Conservation (phyloP, 30 jellyfish, hydroid and myxozoan species). For the Mastigias papua region DNA sequence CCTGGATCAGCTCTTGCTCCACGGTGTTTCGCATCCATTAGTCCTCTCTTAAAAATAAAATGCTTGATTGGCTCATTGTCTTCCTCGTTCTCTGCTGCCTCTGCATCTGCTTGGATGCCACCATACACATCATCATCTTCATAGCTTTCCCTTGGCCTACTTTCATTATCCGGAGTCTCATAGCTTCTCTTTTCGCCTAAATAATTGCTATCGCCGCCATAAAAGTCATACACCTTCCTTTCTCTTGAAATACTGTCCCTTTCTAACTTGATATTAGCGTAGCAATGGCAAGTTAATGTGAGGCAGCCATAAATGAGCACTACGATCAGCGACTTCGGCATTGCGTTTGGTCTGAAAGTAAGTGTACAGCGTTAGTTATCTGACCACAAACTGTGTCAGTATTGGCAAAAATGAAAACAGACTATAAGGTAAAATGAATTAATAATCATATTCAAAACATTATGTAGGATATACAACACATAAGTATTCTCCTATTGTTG, state of each 20-base stretch:
- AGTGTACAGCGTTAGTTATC: not conserved
- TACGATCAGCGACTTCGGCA: not conserved
- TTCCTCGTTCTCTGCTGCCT: not conserved
- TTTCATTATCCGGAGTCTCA: not conserved
- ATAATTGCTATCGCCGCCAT: not conserved
- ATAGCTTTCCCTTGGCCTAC: not conserved
- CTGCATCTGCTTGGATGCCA: not conserved
- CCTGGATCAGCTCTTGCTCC: not conserved
- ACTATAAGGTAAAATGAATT: no score
- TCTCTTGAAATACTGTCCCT: not conserved
- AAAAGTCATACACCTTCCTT: not conserved
- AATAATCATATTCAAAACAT: no score
- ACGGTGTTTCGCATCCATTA: not conserved
- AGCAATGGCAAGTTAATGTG: not conserved
- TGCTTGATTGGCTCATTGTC: not conserved
- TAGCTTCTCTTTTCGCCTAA: not conserved
- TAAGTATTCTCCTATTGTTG: no score
- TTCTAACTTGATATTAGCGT: not conserved
- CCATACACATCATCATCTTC: not conserved
- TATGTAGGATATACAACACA: no score
- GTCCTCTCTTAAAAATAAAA: not conserved
- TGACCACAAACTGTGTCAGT: no score
- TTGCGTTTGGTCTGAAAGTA: not conserved
- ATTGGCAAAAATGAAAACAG: no score
- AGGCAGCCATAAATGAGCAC: not conserved